phyloP scores from a whole-genome alignment of 2,797 vertebrate species.

The Sebastes taczanowskii region DNA sequence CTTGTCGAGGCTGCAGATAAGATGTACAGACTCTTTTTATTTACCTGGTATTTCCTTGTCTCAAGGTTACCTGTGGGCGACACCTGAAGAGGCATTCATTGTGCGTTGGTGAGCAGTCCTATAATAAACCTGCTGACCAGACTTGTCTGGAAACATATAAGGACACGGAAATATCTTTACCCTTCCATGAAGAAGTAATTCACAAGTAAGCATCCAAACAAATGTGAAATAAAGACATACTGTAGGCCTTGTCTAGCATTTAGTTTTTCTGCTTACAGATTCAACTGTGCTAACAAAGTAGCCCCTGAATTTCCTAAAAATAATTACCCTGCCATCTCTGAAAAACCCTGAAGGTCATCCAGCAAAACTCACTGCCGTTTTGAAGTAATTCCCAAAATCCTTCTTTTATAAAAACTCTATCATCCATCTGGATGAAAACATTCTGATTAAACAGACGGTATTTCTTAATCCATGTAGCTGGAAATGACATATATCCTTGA shows the following conservation, averaged over 20 bases:
- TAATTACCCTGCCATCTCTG: not conserved
- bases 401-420: not conserved
- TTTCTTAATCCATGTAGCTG: not conserved
- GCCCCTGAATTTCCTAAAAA: not conserved
- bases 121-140: not conserved
- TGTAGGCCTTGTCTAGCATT: not conserved
- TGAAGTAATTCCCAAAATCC: not conserved
- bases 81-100: not conserved
- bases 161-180: not conserved
- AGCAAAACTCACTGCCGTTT: not conserved
- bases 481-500: not conserved
- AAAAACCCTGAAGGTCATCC: not conserved
- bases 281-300: not conserved
- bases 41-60: conserved; percentile 5
- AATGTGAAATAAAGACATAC: not conserved
- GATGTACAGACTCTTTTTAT: conserved; percentile 16
- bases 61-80: conserved; percentile 47
- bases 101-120: not conserved
- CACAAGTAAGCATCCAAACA: not conserved
- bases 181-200: not conserved
- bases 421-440: not conserved
- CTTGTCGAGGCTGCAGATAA: conserved; percentile 14
- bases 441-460: not conserved
- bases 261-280: not conserved
- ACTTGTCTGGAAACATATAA: not conserved